A percentile compares a stretch with the other conserved stretches of the same genome.
Conservation (phyloP, 2,888 invertebrate genomes). For the Callimorpha dominula region DNA sequence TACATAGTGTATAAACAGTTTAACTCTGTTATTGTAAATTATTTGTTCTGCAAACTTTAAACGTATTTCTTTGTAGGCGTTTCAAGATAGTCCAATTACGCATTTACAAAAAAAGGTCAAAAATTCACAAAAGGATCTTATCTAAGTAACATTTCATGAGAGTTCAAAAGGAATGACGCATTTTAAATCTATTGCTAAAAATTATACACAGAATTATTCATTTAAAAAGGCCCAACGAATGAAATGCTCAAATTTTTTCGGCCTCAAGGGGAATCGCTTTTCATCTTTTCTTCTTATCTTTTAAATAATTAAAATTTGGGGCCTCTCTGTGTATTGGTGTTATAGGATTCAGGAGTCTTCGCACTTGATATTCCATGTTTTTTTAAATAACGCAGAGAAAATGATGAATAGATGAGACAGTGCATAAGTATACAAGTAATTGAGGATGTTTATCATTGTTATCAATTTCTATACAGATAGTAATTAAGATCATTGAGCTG, state of each 20-base stretch:
- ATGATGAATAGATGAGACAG: constrained; percentile 1
- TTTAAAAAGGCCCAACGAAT: constrained; percentile 60
- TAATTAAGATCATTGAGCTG: too few species aligned
- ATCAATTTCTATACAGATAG: not conserved
- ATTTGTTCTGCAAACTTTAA: constrained; percentile 17
- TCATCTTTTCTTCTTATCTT: constrained; percentile 58
- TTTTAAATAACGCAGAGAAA: constrained; percentile 7
- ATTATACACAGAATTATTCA: constrained; percentile 69
- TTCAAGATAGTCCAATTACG: constrained; percentile 47
- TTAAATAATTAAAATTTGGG: constrained; percentile 66
- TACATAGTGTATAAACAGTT: constrained; percentile 10
- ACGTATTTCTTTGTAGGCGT: constrained; percentile 28
- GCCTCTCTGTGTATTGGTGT: constrained; percentile 50
- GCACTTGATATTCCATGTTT: constrained; percentile 25
- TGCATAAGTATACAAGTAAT: not conserved
- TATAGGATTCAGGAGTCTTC: constrained; percentile 41
- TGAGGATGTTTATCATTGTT: not conserved
- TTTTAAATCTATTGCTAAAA: constrained; percentile 61
- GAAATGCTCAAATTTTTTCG: constrained; percentile 55
- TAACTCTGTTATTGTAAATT: constrained; percentile 1
- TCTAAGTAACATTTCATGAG: constrained; percentile 46
- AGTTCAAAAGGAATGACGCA: constrained; percentile 58
- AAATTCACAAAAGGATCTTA: constrained; percentile 48
- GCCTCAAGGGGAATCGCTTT: constrained; percentile 53
- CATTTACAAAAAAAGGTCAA: constrained; percentile 48